Evolutionary conservation across 2,888 invertebrate species (phyloP).

Genomic region (Andrena dorsata): DNA sequence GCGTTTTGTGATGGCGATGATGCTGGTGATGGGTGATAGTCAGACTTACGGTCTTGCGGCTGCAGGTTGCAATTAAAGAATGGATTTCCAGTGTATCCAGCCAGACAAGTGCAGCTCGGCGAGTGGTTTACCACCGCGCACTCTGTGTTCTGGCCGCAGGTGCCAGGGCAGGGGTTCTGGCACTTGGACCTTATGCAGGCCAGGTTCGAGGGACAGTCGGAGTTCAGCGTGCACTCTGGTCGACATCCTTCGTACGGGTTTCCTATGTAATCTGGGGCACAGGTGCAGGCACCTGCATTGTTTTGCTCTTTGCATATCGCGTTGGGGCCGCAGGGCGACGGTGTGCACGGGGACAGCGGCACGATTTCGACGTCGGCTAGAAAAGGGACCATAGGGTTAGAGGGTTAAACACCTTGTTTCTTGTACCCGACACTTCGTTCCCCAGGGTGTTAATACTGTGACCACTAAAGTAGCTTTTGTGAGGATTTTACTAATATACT

Average conservation of each 20-base stretch:
- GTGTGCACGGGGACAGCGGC: slow-evolving; percentile 87
- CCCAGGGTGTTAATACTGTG: slow-evolving; percentile 25
- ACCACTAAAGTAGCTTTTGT: not conserved
- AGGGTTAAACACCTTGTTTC: slow-evolving; percentile 5
- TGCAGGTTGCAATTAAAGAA: slow-evolving; percentile 87
- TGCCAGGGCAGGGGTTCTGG: slow-evolving; percentile 85
- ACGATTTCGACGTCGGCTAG: slow-evolving; percentile 58
- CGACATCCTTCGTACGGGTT: slow-evolving; percentile 88
- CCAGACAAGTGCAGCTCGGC: slow-evolving; percentile 91
- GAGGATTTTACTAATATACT: not conserved
- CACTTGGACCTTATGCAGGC: slow-evolving; percentile 86
- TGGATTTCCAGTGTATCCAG: slow-evolving; percentile 89
- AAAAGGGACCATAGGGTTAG: slow-evolving; percentile 82
- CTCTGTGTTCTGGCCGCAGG: slow-evolving; percentile 87
- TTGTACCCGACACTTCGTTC: slow-evolving; percentile 2
- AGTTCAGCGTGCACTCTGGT: slow-evolving; percentile 85
- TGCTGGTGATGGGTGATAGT: slow-evolving; percentile 21
- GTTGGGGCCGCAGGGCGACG: slow-evolving; percentile 92
- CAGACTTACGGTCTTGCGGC: slow-evolving; percentile 80
- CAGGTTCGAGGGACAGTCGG: slow-evolving; percentile 85
- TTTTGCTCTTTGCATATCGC: slow-evolving; percentile 90
- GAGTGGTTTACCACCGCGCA: slow-evolving; percentile 92
- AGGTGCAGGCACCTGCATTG: slow-evolving; percentile 91
- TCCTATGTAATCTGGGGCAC: slow-evolving; percentile 90
- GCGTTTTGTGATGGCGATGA: slow-evolving; percentile 13